Base-by-base conservation (phyloP, 2,797 vertebrate species). In the Clarias fuscus region DNA sequence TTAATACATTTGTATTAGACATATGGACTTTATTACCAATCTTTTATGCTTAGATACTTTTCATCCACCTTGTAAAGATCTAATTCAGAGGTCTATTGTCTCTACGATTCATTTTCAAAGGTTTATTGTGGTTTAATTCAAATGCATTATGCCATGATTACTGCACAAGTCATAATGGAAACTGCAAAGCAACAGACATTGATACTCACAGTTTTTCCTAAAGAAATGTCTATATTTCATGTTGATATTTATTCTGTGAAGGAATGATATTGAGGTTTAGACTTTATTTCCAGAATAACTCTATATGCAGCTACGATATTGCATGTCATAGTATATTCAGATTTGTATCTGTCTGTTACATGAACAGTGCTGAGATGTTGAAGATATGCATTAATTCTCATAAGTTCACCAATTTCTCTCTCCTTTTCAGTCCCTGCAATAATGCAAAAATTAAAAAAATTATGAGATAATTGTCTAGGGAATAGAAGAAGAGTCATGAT, bases 321-420 rank as follows among this genome's bases (percentile, higher is more conserved):
- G 48, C 67, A 40, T 56, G 33, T 72, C 37, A 80, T n/a, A 22
- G 24, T 11, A 70, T 81, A 56, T 85, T 71, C 22, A 70, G 15
- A 68, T 68, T 68, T 68, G 22, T 85, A 53, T 72, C 73, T 75
- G 27, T 70, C 64, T 80, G 56, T 78, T 59, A 24, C 58, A 40
- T 79, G 20, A 24, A 40, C 77, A 64, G 77, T 0, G 6, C 77
- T 58, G 22, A 82, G 61, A 48, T 56, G 59, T 58, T 61, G 14
- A n/a, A n/a, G 22, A 80, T 80, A 80, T 40, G 24, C 43, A 80
- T 81, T 43, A 48, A 37, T 48, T 81, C 20, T 40, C 59, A 64
- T 20, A 1, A 6, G 62, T 62, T 79, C 17, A 18, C 10, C 7
- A 79, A n/a, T 62, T 33, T 78, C 8, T 37, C 8, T 13, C 30